These are phyloP conservation scores for Baronia brevicornis DNA, from an alignment of 2,888 invertebrate genomes.

Conservation along the genomic window DNA sequence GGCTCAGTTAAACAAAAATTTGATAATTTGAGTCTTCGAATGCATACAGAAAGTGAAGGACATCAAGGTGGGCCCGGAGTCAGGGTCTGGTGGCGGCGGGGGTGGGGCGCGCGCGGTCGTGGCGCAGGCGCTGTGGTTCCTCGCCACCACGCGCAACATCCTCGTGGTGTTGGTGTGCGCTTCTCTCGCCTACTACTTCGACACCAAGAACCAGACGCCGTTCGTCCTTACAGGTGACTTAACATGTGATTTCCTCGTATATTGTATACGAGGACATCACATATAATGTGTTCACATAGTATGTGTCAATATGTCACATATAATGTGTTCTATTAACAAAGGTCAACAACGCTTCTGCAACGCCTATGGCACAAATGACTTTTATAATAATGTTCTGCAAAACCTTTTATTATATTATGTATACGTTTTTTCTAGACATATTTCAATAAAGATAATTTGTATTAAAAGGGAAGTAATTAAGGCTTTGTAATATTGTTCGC, in stretches of 20 bases:
- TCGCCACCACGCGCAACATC: constrained; percentile 85
- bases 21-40: constrained; percentile 2
- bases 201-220: constrained; percentile 74
- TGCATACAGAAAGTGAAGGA: constrained; percentile 82
- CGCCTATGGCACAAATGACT: too few species aligned
- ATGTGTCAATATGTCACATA: neutral
- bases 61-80: constrained; percentile 50
- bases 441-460: too few species aligned
- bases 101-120: constrained; percentile 46
- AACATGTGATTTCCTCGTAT: neutral
- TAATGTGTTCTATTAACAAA: too few species aligned
- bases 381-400: too few species aligned
- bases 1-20: too few species aligned
- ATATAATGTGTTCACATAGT: too few species aligned
- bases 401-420: too few species aligned
- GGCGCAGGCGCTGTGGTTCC: constrained; percentile 79
- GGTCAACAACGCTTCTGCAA: too few species aligned
- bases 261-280: too few species aligned
- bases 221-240: constrained; percentile 79
- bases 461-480: too few species aligned
- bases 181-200: constrained; percentile 79
- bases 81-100: constrained; percentile 26
- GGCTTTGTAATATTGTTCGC: too few species aligned
- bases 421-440: too few species aligned
- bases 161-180: constrained; percentile 83